Evolutionary conservation across 2,888 invertebrate genomes (phyloP).

Genomic region (Drosophila paracracens): DNA sequence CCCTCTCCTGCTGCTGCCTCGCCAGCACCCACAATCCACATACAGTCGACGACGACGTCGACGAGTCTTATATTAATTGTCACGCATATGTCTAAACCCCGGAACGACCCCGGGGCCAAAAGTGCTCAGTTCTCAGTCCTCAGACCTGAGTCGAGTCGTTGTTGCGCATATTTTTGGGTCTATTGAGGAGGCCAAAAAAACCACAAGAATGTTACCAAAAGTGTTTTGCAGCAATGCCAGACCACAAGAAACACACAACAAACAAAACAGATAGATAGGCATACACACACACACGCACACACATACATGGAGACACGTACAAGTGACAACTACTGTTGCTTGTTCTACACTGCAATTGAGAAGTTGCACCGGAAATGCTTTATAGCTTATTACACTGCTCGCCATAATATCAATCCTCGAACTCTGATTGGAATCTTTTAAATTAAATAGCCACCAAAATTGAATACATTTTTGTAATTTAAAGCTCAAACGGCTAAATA

Average conservation of each 20-base stretch:
- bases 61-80: constrained; percentile 80
- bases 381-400: not conserved
- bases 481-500: too few relatives aligned
- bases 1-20: not conserved
- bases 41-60: constrained; percentile 14
- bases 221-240: constrained; percentile 52
- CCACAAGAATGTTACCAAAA: constrained; percentile 81
- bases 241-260: constrained; percentile 24
- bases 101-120: constrained; percentile 40
- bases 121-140: constrained; percentile 8
- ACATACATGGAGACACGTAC: not conserved
- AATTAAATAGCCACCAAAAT: not conserved
- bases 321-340: constrained; percentile 53
- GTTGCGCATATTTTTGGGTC: constrained; percentile 73
- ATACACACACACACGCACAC: not conserved
- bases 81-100: constrained; percentile 76
- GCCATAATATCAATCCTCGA: not conserved
- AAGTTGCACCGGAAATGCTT: not conserved
- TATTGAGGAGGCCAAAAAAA: constrained; percentile 62
- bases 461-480: too few relatives aligned
- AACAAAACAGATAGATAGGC: constrained; percentile 3
- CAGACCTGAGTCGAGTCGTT: constrained; percentile 36
- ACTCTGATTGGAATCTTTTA: not conserved
- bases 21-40: constrained; percentile 2
- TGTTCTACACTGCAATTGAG: constrained; percentile 10